phyloP scores from a whole-genome alignment of 2,113 vertebrate species.

The Thunnus thynnus region DNA sequence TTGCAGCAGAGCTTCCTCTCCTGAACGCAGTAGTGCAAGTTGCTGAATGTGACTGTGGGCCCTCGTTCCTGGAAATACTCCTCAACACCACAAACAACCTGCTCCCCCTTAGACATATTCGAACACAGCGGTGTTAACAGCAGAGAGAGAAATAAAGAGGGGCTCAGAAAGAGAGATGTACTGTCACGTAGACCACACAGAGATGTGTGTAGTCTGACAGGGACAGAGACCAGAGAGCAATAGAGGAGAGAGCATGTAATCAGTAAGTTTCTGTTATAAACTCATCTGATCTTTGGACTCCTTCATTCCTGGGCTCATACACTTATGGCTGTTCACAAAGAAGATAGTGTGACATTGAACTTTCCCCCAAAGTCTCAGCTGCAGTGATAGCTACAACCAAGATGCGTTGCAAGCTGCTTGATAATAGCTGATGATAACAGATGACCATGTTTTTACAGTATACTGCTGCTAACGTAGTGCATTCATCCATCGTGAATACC shows the following conservation, averaged over 20 bases:
- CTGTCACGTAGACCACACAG: background rate
- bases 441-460: background rate
- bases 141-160: background rate
- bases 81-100: background rate
- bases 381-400: background rate
- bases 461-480: background rate
- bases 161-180: background rate
- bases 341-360: slow-evolving; percentile 35
- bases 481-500: background rate
- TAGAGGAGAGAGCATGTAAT: background rate
- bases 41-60: slow-evolving; percentile 79
- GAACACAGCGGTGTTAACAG: slow-evolving; percentile 9
- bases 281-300: slow-evolving; percentile 65
- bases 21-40: slow-evolving; percentile 76
- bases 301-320: background rate
- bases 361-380: slow-evolving; percentile 7
- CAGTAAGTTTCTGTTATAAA: slow-evolving; percentile 8
- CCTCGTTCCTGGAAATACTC: slow-evolving; percentile 65
- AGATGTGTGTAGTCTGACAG: slow-evolving; percentile 4
- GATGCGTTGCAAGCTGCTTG: background rate
- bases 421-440: background rate
- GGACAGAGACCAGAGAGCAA: background rate
- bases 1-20: slow-evolving; percentile 71
- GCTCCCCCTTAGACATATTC: slow-evolving; percentile 61
- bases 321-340: background rate